Conservation (phyloP, 1,140 invertebrate genomes). For the Rhynchophorus ferrugineus region DNA sequence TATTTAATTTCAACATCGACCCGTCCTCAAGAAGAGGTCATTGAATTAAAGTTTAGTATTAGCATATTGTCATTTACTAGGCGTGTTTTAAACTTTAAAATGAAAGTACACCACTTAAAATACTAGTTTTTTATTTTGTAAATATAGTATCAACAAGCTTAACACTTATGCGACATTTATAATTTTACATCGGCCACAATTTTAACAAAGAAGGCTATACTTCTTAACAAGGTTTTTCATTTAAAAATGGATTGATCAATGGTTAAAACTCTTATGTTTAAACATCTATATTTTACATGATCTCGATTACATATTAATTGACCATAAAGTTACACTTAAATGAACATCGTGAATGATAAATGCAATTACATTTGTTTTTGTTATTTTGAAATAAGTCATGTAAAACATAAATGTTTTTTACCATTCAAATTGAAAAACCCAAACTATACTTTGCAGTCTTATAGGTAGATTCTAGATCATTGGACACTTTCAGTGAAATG, state of each 20-base stretch:
- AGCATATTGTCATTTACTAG: no score
- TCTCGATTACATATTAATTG: slow-evolving; percentile 7
- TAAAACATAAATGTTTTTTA: neutral
- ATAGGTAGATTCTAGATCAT: slow-evolving; percentile 10
- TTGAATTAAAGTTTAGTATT: no score
- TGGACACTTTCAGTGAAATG: neutral
- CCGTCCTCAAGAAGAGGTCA: no score
- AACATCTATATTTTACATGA: slow-evolving; percentile 3
- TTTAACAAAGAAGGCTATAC: slow-evolving; percentile 13
- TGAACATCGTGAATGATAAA: neutral
- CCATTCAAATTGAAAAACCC: neutral
- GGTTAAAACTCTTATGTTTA: neutral
- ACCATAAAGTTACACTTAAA: no score
- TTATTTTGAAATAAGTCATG: no score
- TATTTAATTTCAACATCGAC: no score
- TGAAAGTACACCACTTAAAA: no score
- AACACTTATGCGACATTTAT: slow-evolving; percentile 26
- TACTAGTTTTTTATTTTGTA: slow-evolving; percentile 26
- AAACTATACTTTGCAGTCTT: slow-evolving; percentile 18
- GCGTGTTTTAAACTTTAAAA: no score
- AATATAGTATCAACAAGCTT: slow-evolving; percentile 28
- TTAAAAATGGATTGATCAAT: neutral
- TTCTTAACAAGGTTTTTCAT: slow-evolving; percentile 1
- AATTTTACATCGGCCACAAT: slow-evolving; percentile 15
- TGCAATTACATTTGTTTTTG: neutral